Evolutionary conservation across 2,797 vertebrate species (phyloP), one percentile per base, ranked within the genome.

Genomic region (Yasuhikotakia modesta): DNA sequence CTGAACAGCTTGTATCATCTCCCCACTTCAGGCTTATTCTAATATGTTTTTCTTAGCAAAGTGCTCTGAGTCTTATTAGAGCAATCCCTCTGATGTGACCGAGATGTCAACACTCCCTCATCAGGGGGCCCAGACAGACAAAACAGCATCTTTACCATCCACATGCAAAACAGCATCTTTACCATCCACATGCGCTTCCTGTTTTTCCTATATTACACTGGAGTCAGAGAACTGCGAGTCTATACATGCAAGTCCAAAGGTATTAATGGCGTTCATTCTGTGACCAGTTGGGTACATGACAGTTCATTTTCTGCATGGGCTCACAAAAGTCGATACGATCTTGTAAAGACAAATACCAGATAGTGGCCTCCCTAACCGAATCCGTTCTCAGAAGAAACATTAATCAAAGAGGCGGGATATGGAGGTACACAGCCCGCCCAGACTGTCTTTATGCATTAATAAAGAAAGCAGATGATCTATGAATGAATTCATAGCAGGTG

Each of bases 281-380:
- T 82, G 46, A 86, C 84, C 81, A 84, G 84, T 85, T 87, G 86
- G 73, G 5, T 88, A 85, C 90, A 91, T 88, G 92, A 91, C 91
- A 93, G 86, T 93, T 92, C 89, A 93, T 94, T 94, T 94, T 92
- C 91, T 90, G 90, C 92, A 91, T 93, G 90, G 90, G 90, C 88
- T 91, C 91, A 88, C 91, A 89, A 89, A 92, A 91, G 90, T 91
- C 90, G 89, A 92, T 92, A 91, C 83, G 46, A 90, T 93, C 90
- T 90, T 91, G 90, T 92, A 90, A 90, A 93, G 92, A 93, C 91
- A 91, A 93, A 92, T 92, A 90, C 86, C 85, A 91, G 89, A 92
- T 90, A 92, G 88, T 82, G 71, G 52, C 76, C 81, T 88, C 87
- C 89, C 90, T 91, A 92, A 91, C 90, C 89, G 90, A 91, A 91